Percentiles rank a stretch among this genome's conserved stretches.
Evolutionary conservation across 1,140 invertebrate genomes (phyloP).

Genomic region (Ladona fulva): DNA sequence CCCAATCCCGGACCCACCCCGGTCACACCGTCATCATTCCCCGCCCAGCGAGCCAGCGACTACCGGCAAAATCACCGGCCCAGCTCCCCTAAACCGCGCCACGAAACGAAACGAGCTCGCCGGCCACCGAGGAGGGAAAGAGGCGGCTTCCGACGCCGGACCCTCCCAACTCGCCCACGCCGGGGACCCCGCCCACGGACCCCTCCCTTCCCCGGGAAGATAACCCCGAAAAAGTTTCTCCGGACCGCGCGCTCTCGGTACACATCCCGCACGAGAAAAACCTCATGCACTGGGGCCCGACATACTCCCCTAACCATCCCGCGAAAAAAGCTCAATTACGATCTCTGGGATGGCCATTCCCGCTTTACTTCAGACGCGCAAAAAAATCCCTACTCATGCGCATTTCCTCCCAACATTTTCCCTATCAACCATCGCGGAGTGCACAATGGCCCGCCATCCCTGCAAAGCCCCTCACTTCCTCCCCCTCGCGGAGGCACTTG

Average conservation of each 20-base stretch:
- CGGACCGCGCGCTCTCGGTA: too few species aligned
- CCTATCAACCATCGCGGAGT: background rate
- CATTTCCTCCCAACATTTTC: background rate
- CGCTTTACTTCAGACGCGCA: background rate
- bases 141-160: background rate
- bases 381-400: background rate
- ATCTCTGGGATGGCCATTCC: background rate
- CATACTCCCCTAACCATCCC: background rate
- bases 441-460: background rate
- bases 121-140: background rate
- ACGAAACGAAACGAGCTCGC: background rate
- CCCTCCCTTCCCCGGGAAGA: too few species aligned
- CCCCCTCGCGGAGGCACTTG: background rate
- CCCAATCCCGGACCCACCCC: background rate
- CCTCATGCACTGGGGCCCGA: background rate
- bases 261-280: too few species aligned
- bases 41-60: background rate
- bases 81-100: background rate
- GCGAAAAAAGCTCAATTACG: background rate
- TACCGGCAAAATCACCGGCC: background rate
- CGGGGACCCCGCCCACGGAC: background rate
- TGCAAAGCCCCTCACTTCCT: background rate
- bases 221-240: too few species aligned
- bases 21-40: background rate
- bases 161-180: background rate